Base-by-base conservation (phyloP, 2,113 vertebrate genomes). In the Lasiurus borealis region DNA sequence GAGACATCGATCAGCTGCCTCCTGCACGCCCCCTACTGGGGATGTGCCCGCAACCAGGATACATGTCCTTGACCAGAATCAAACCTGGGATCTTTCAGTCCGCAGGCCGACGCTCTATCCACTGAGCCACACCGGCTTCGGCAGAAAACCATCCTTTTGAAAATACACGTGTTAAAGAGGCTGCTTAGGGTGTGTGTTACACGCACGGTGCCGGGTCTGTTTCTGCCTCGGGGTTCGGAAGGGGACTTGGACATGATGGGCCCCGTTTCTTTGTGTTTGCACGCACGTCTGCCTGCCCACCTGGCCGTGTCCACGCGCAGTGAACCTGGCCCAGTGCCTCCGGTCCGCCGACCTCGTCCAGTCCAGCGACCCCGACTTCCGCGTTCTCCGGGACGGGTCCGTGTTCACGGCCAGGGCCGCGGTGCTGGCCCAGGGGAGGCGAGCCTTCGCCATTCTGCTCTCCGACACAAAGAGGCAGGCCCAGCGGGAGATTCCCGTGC, bases 401-500 rank as follows among this genome's bases (percentile, higher is more conserved):
- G 88, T 98, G 0, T 98, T 98, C 81, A 96, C 98, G 81, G 90
- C 96, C 40, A 94, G 96, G 23, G 18, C 92, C 25, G 13, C 98
- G 92, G 97, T 97, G 90, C 88, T 98, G 64, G 95, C 98, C 96
- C 75, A 95, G 82, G 85, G 95, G 91, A 95, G 97, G 90, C 98
- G 97, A 89, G 98, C 95, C 40, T 99, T 99, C 98, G 97, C 95
- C 27, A 95, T 99, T 86, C 9, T 29, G 5, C 98, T 98, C 87
- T 93, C 96, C 78, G 97, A 98, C 46, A 68, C 23, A 9, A 62
- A 95, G 75, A 88, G 95, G 7, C 96, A 97, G 14, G 50, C 59
- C 15, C 82, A 97, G 72, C 98, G 97, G 90, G 97, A 98, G 96
- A 98, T 99, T 85, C 8, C 95, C 0, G 98, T 99, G 54, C 96